phyloP scores from a whole-genome alignment of 1,140 invertebrate genomes.

The Brachionus koreanus region DNA sequence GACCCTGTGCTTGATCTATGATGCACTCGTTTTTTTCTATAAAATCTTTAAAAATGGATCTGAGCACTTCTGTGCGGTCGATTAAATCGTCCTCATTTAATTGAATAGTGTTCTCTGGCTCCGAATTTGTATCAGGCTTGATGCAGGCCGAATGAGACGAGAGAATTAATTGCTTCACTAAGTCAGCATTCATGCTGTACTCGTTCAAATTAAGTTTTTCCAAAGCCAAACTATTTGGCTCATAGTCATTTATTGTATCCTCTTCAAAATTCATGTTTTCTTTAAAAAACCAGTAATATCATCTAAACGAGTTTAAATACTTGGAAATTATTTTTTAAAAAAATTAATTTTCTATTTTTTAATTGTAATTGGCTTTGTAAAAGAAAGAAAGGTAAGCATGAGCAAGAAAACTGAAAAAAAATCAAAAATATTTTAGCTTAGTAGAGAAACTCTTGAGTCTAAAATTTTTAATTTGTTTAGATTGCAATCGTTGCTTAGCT shows the following conservation, averaged over 20 bases:
- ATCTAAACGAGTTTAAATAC: neutral
- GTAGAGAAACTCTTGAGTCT: neutral
- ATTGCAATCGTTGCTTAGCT: neutral
- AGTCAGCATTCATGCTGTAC: constrained; percentile 5
- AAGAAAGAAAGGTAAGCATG: neutral
- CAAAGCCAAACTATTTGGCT: neutral
- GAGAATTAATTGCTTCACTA: neutral
- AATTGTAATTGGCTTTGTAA: neutral
- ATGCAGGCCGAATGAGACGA: constrained; percentile 5
- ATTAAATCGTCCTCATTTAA: constrained; percentile 40
- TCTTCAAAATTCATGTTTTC: neutral
- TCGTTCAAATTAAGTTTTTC: neutral
- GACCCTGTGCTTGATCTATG: neutral
- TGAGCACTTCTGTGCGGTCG: neutral
- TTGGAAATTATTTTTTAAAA: neutral
- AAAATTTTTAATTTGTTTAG: neutral
- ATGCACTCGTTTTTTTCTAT: constrained; percentile 30
- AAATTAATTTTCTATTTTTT: neutral
- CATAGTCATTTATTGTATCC: neutral
- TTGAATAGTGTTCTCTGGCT: neutral
- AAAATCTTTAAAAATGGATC: neutral
- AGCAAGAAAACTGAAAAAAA: neutral
- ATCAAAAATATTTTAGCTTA: neutral
- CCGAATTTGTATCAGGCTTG: neutral
- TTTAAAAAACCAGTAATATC: neutral